Percentiles rank a stretch among this genome's conserved stretches.
These are phyloP conservation scores for Rhorus exstirpatorius DNA, from an alignment of 2,888 invertebrate species.

Conservation along the genomic window DNA sequence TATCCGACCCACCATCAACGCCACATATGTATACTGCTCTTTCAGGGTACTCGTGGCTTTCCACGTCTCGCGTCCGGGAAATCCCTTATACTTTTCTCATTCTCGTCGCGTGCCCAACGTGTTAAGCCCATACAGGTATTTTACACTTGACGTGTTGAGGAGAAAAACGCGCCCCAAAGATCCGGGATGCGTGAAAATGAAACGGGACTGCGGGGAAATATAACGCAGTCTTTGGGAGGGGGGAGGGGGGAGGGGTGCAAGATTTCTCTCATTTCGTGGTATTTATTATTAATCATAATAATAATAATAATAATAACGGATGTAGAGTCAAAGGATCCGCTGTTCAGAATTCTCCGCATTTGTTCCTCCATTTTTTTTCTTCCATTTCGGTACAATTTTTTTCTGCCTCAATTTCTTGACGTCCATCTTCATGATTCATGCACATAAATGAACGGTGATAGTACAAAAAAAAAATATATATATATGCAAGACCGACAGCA, in stretches of 20 bases:
- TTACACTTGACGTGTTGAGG: conserved; percentile 54
- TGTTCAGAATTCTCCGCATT: too few species aligned
- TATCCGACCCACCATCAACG: conserved; percentile 17
- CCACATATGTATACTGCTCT: conserved; percentile 46
- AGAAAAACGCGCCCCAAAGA: conserved; percentile 63
- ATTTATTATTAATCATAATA: conserved; percentile 2
- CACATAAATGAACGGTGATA: too few species aligned
- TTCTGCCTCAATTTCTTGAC: too few species aligned
- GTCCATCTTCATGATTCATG: too few species aligned
- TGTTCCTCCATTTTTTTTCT: too few species aligned
- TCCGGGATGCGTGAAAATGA: conserved; percentile 45
- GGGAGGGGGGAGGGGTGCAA: background rate
- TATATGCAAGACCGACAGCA: too few species aligned
- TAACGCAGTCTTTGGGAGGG: conserved; percentile 1
- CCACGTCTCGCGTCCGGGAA: conserved; percentile 67
- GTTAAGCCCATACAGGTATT: conserved; percentile 36
- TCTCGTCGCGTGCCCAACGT: conserved; percentile 24
- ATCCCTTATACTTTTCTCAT: conserved; percentile 67
- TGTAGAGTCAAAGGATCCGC: too few species aligned
- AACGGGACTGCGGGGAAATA: conserved; percentile 21
- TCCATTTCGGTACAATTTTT: too few species aligned
- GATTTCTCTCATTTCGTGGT: background rate
- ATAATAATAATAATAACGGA: background rate
- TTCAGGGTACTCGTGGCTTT: conserved; percentile 56
- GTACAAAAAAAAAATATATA: too few species aligned